A percentile compares a stretch with the other conserved stretches of the same genome.
Conservation (phyloP, 1,140 invertebrate species). For the Brachionus angularis region DNA sequence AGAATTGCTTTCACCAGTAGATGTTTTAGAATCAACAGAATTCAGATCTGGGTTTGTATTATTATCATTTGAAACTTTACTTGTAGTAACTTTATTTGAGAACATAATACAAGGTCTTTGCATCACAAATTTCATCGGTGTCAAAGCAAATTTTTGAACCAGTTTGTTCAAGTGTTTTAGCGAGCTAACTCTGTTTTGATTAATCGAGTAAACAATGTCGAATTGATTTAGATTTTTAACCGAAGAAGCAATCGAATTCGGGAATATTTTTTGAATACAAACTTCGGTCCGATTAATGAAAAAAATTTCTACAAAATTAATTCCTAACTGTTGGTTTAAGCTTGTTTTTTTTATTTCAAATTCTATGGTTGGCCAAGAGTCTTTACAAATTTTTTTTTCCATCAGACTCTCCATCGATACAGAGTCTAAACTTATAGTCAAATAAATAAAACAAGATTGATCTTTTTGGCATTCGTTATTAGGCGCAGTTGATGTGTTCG, state of each 20-base stretch:
- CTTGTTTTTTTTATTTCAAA: conserved; percentile 33
- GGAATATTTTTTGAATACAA: conserved; percentile 19
- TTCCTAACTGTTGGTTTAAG: conserved; percentile 6
- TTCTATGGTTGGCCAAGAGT: conserved; percentile 32
- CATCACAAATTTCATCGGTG: conserved; percentile 21
- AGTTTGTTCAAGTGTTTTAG: conserved; percentile 13
- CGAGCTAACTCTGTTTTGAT: background rate
- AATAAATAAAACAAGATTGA: background rate
- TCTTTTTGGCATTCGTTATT: background rate
- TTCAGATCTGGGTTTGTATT: background rate
- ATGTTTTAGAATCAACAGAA: background rate
- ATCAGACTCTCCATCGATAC: conserved; percentile 14
- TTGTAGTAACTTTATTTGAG: background rate
- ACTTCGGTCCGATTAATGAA: conserved; percentile 28
- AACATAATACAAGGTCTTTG: conserved; percentile 7
- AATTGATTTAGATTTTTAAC: background rate
- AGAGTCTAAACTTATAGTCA: conserved; percentile 12
- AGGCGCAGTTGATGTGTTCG: background rate
- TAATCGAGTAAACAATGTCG: conserved; percentile 41
- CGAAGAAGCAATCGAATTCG: background rate
- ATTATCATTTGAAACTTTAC: conserved; percentile 12
- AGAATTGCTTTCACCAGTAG: too few species aligned
- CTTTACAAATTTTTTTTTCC: conserved; percentile 8
- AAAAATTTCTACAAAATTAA: conserved; percentile 41
- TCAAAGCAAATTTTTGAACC: background rate